Evolutionary conservation across 2,113 vertebrate genomes (phyloP).

Genomic region (Natator depressus): DNA sequence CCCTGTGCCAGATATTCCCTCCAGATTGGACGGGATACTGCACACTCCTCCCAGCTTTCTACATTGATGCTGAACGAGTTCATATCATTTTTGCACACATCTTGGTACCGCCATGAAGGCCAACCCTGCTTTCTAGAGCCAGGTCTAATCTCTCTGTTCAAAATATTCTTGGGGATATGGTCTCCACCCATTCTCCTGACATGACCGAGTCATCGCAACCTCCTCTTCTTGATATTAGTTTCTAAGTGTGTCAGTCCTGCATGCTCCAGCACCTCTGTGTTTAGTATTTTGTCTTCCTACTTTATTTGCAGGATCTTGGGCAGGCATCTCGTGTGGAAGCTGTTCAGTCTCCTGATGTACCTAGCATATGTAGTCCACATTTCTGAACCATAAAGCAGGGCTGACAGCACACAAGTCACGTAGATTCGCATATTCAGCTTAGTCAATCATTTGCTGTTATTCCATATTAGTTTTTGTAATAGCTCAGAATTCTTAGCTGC

Average conservation of each 20-base stretch:
- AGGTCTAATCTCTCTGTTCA: not conserved
- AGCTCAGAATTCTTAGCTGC: not conserved
- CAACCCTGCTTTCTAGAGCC: not conserved
- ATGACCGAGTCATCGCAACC: not conserved
- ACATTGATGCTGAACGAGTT: not conserved
- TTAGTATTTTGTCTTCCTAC: not conserved
- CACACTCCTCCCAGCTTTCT: not conserved
- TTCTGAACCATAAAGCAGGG: not conserved
- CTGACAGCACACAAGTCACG: not conserved
- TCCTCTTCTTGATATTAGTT: not conserved
- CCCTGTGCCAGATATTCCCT: not conserved
- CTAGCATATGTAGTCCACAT: not conserved
- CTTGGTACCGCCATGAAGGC: not conserved
- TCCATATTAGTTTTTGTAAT: not conserved
- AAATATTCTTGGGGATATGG: not conserved
- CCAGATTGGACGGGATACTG: not conserved
- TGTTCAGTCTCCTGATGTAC: not conserved
- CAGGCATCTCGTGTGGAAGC: not conserved
- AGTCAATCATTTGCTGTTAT: not conserved
- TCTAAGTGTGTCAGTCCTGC: not conserved
- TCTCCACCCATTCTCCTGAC: not conserved
- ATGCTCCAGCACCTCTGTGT: not conserved
- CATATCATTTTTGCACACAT: not conserved
- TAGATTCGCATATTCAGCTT: not conserved
- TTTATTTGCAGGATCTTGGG: not conserved